A percentile compares a stretch with the other conserved stretches of the same genome.
Evolutionary conservation across 2,797 vertebrate genomes (phyloP).

Genomic region (Cuculus canorus): DNA sequence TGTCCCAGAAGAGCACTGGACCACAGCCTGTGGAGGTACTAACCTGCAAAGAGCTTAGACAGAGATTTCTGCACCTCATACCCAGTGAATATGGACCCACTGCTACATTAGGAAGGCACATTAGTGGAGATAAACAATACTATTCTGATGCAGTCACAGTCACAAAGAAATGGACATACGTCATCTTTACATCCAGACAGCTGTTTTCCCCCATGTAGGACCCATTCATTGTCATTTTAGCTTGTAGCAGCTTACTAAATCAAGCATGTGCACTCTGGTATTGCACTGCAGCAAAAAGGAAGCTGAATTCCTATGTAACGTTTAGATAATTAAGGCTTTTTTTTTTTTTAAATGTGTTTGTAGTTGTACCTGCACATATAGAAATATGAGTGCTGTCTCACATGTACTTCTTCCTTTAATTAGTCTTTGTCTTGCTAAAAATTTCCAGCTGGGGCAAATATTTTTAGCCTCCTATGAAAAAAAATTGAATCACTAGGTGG

Average conservation of each 20-base stretch:
- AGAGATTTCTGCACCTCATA: background rate
- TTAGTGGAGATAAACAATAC: background rate
- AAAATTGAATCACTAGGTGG: background rate
- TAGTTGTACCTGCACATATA: background rate
- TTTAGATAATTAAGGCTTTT: background rate
- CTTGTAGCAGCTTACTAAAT: background rate
- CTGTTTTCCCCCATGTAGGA: background rate
- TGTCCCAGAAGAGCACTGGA: background rate
- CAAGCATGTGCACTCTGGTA: background rate
- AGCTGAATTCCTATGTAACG: background rate
- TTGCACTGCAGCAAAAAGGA: background rate
- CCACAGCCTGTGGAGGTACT: background rate
- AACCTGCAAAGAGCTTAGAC: background rate
- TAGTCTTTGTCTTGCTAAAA: background rate
- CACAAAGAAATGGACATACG: background rate
- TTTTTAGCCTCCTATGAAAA: background rate
- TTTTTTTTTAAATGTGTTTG: background rate
- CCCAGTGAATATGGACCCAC: background rate
- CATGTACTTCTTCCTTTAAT: background rate
- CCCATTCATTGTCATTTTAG: background rate
- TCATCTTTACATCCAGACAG: background rate
- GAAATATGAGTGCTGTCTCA: background rate
- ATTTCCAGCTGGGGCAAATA: background rate
- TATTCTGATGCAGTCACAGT: background rate
- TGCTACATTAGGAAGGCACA: background rate